Base-by-base conservation (phyloP, 2,797 vertebrate species). In the Tragopan temminckii region DNA sequence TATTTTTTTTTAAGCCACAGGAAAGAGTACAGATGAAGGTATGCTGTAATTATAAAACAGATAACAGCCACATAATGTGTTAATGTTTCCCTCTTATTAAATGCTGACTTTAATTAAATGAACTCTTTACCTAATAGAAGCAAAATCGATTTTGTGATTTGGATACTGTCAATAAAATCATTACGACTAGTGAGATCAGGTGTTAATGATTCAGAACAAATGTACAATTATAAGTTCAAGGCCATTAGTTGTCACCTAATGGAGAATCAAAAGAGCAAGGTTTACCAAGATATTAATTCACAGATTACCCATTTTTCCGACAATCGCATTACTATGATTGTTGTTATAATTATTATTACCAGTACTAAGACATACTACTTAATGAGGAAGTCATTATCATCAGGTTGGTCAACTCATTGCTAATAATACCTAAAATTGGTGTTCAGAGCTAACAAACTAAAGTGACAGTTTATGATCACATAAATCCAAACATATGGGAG, bases 61-160 rank as follows among this genome's bases (percentile, higher is more conserved):
- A 64, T 59, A 76, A 43, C 42, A 80, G 33, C 61, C 82, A 21
- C 40, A 8, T 80, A 87, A 92, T 40, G 55, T 62, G 68, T 68
- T 92, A 92, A 64, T 85, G 19, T 63, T 93, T 93, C 52, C 72
- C n/a, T 27, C 31, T 94, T 92, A 92, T 88, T 93, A 94, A 96
- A 91, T 64, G 70, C 50, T 96, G 36, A 64, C 74, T 96, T 89
- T 94, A 95, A 93, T 94, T 90, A 91, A 96, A 94, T 72, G 59
- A 90, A 70, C 29, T 71, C 77, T 94, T 88, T 62, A 93, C 40
- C 38, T 95, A 88, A 83, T 92, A 93, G 46, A 90, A 95, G 58
- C 27, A 93, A 93, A 55, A 96, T 68, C 85, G 78, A 96, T 95
- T 96, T 96, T 94, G 70, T 94, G n/a, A 93, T 95, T 96, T 80